phyloP scores from a whole-genome alignment of 2,888 invertebrate genomes.

The Arctia plantaginis region DNA sequence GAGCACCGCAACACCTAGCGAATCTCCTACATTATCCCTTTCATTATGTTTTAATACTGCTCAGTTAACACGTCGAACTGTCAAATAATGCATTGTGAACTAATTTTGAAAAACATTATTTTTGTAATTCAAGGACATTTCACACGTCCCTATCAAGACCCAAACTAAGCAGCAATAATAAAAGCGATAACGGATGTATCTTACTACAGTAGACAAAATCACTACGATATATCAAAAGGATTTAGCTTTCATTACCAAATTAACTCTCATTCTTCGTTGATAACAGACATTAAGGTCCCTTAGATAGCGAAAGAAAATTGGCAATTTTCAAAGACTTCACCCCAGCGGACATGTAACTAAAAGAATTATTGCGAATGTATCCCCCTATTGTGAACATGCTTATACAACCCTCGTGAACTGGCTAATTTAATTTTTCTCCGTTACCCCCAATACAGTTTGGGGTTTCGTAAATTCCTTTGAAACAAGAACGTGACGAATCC shows the following conservation, averaged over 20 bases:
- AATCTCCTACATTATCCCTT: neutral
- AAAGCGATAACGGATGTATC: neutral
- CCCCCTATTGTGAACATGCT: conserved; percentile 48
- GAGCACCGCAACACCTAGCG: neutral
- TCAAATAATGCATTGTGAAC: neutral
- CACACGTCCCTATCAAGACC: neutral
- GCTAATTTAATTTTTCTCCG: conserved; percentile 53
- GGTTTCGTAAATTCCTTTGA: conserved; percentile 36
- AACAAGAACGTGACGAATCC: conserved; percentile 48
- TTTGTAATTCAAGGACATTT: neutral
- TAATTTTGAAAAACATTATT: neutral
- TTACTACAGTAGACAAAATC: conserved; percentile 4
- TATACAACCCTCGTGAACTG: conserved; percentile 47
- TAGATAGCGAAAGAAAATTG: conserved; percentile 50
- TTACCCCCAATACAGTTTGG: conserved; percentile 41
- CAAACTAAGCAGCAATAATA: conserved; percentile 5
- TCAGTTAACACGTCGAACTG: neutral
- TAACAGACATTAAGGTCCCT: conserved; percentile 40
- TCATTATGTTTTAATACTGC: neutral
- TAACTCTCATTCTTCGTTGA: conserved; percentile 42
- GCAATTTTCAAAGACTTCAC: conserved; percentile 51
- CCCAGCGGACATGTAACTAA: conserved; percentile 54
- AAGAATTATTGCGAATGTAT: conserved; percentile 59
- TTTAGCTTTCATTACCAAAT: conserved; percentile 48
- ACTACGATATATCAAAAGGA: conserved; percentile 21